Percentiles rank a stretch among this genome's conserved stretches.
phyloP scores from a whole-genome alignment of 1,140 invertebrate genomes.

The Berghia stephanieae region DNA sequence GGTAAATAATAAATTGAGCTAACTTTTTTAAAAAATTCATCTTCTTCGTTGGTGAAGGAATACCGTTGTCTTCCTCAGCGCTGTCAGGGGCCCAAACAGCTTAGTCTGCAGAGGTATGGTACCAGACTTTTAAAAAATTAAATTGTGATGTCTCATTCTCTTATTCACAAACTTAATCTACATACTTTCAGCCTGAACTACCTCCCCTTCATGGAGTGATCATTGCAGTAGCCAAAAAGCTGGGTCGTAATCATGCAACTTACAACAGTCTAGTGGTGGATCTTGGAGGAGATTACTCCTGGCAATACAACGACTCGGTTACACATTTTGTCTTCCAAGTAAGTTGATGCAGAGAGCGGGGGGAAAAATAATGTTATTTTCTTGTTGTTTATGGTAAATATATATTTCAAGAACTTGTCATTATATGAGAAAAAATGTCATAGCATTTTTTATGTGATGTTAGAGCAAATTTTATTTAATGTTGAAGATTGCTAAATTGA shows the following conservation, averaged over 20 bases:
- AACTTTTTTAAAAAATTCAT: too few species aligned
- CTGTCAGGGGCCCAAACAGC: too few species aligned
- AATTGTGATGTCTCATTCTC: too few species aligned
- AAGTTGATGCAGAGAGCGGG: conserved; percentile 12
- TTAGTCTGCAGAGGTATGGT: too few species aligned
- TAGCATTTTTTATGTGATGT: neutral
- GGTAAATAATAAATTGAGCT: too few species aligned
- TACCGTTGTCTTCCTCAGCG: too few species aligned
- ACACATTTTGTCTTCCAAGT: conserved; percentile 69
- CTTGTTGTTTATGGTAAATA: neutral
- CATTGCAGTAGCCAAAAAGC: conserved; percentile 65
- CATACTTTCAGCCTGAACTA: conserved; percentile 20
- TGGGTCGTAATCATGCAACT: conserved; percentile 62
- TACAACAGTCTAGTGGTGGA: conserved; percentile 62
- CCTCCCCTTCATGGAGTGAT: conserved; percentile 63
- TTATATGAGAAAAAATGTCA: neutral
- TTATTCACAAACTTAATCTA: too few species aligned
- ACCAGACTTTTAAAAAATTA: too few species aligned
- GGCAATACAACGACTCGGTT: conserved; percentile 62
- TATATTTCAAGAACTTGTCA: conserved; percentile 20
- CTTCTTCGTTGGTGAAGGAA: too few species aligned
- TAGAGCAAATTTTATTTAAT: neutral
- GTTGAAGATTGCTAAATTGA: neutral
- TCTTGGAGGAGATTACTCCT: conserved; percentile 68
- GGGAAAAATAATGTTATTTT: neutral